Evolutionary conservation across 1,140 invertebrate genomes (phyloP).

Genomic region (Helicoverpa zea): DNA sequence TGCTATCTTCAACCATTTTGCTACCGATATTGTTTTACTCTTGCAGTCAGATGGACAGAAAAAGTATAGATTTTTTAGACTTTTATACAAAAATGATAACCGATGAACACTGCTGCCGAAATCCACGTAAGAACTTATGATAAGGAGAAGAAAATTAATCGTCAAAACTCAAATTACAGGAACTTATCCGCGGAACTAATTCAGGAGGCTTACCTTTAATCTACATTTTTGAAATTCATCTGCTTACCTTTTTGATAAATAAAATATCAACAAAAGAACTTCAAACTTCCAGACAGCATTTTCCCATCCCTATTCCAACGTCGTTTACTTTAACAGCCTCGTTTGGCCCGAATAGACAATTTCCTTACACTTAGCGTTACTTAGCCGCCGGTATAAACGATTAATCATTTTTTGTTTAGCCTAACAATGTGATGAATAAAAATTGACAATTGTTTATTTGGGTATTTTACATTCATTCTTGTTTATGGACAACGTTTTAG

Average conservation of each 20-base stretch:
- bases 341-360: constrained; percentile 46
- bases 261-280: neutral
- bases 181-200: too few species aligned
- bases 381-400: constrained; percentile 26
- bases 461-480: neutral
- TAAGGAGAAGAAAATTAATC: too few species aligned
- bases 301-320: constrained; percentile 28
- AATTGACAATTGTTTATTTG: neutral
- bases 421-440: constrained; percentile 22
- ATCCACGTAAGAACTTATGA: too few species aligned
- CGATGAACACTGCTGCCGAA: too few species aligned
- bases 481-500: neutral
- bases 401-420: constrained; percentile 43
- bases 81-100: too few species aligned
- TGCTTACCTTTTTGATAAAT: neutral
- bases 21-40: neutral
- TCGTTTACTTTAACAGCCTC: constrained; percentile 47
- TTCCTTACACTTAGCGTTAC: constrained; percentile 38
- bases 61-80: too few species aligned
- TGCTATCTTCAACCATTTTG: too few species aligned
- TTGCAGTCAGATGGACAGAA: too few species aligned
- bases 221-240: too few species aligned
- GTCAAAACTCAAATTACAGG: too few species aligned
- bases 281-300: neutral
- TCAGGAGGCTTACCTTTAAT: too few species aligned